Conservation (phyloP, 2,113 vertebrate genomes). For the Falcunculus frontatus region DNA sequence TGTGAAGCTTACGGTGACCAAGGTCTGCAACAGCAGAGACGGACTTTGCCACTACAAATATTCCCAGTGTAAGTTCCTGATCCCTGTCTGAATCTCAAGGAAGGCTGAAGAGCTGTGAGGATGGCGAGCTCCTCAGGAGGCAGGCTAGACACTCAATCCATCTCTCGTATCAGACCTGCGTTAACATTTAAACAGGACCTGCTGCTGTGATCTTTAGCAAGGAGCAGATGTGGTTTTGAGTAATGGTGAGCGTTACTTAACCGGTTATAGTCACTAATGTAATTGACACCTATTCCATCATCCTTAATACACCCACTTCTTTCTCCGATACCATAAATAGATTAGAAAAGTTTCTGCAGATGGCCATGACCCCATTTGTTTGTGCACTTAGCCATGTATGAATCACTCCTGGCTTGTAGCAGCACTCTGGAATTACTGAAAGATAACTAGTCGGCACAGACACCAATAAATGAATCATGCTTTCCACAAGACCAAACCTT, state of each 20-base stretch:
- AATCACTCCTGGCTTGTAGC: constrained; percentile 71
- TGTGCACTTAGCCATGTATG: constrained; percentile 64
- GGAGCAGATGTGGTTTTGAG: constrained; percentile 15
- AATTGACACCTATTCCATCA: constrained; percentile 62
- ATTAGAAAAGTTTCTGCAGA: constrained; percentile 66
- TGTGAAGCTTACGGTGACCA: not conserved
- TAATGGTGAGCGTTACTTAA: constrained; percentile 36
- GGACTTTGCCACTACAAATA: not conserved
- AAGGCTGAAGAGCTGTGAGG: not conserved
- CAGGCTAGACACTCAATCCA: not conserved
- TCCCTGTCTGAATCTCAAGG: not conserved
- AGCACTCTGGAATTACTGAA: constrained; percentile 69
- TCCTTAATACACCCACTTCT: constrained; percentile 59
- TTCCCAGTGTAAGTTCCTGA: not conserved
- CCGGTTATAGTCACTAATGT: constrained; percentile 42
- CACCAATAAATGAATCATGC: constrained; percentile 81
- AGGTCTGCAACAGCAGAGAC: not conserved
- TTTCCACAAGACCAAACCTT: constrained; percentile 78
- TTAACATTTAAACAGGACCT: not conserved
- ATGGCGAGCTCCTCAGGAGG: not conserved
- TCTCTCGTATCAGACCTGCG: not conserved
- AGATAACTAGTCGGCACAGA: constrained; percentile 71
- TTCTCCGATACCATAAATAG: constrained; percentile 68
- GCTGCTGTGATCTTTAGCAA: not conserved
- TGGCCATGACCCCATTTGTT: constrained; percentile 70